phyloP scores from a whole-genome alignment of 2,797 vertebrate genomes.

The Megaceryle alcyon region DNA sequence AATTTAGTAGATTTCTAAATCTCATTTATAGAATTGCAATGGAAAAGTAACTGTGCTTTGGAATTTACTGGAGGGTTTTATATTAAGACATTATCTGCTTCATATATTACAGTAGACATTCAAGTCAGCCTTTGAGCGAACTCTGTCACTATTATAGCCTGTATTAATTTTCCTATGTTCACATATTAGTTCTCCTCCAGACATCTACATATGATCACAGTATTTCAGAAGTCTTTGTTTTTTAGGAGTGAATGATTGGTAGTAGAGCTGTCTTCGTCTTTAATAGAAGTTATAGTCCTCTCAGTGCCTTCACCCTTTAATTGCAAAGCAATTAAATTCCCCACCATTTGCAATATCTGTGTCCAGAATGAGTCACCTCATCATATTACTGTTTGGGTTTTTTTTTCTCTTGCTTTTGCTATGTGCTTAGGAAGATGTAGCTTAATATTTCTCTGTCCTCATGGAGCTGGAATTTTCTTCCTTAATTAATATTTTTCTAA shows the following conservation, averaged over 20 bases:
- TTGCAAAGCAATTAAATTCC: constrained; percentile 42
- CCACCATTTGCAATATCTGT: constrained; percentile 11
- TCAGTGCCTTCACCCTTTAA: constrained; percentile 12
- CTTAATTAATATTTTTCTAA: not conserved
- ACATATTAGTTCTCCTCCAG: not conserved
- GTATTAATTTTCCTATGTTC: not conserved
- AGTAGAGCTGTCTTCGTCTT: not conserved
- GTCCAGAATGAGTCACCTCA: constrained; percentile 4
- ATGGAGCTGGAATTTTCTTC: not conserved
- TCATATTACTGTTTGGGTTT: not conserved
- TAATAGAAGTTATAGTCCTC: not conserved
- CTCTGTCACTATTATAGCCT: not conserved
- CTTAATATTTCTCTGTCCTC: not conserved
- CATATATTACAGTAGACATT: not conserved
- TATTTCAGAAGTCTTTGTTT: not conserved
- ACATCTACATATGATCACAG: not conserved
- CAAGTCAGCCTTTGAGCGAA: not conserved
- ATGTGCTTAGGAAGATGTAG: not conserved
- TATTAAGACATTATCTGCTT: not conserved
- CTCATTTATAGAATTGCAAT: not conserved
- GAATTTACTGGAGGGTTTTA: not conserved
- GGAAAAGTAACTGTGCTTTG: not conserved
- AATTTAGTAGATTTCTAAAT: not conserved
- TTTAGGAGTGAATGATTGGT: not conserved
- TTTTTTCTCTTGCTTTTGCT: not conserved